Evolutionary conservation across 2,888 invertebrate species (phyloP).

Genomic region (Rhagium mordax): DNA sequence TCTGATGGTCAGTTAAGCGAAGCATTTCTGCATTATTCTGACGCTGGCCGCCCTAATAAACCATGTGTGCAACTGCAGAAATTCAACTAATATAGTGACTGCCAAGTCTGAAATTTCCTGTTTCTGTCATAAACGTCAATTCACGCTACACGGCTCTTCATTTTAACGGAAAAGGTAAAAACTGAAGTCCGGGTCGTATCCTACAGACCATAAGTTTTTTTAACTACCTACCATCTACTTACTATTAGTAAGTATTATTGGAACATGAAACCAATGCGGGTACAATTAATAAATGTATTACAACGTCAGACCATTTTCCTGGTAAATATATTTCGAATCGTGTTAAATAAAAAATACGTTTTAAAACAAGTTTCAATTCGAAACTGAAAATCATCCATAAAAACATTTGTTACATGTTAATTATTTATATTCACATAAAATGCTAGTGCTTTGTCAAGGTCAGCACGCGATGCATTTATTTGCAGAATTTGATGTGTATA

Average conservation of each 20-base stretch:
- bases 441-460: conserved; percentile 53
- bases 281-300: conserved; percentile 7
- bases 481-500: conserved; percentile 41
- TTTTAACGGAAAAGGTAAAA: conserved; percentile 60
- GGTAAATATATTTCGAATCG: neutral
- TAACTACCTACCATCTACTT: neutral
- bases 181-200: conserved; percentile 17
- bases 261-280: conserved; percentile 13
- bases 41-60: conserved; percentile 48
- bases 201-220: conserved; percentile 18
- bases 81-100: conserved; percentile 53
- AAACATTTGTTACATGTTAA: conserved; percentile 51
- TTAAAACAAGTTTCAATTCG: conserved; percentile 29
- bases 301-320: conserved; percentile 1
- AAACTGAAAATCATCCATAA: conserved; percentile 49
- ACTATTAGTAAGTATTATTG: conserved; percentile 9
- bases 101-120: conserved; percentile 65
- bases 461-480: conserved; percentile 52
- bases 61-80: conserved; percentile 59
- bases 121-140: conserved; percentile 66
- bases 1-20: conserved; percentile 50
- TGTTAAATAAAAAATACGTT: neutral
- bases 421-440: conserved; percentile 56
- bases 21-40: conserved; percentile 38
- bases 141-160: conserved; percentile 61